phyloP scores from a whole-genome alignment of 2,797 vertebrate species.

The Acanthurus tractus region DNA sequence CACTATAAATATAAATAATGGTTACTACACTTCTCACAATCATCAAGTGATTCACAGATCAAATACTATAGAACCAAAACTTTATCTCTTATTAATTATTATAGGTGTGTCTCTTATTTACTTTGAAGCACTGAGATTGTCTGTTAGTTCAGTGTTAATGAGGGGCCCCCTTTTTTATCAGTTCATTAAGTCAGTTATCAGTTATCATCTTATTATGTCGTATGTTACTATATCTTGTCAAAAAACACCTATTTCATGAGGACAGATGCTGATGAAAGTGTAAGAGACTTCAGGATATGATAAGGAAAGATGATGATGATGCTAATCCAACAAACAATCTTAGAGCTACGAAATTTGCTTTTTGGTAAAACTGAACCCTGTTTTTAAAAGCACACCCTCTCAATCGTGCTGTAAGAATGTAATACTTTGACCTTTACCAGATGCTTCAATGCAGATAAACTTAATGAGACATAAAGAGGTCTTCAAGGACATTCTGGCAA shows the following conservation, averaged over 20 bases:
- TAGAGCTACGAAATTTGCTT: slow-evolving; percentile 18
- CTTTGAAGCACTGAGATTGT: slow-evolving; percentile 52
- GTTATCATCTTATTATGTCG: not conserved
- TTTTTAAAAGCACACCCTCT: slow-evolving; percentile 38
- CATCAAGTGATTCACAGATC: slow-evolving; percentile 66
- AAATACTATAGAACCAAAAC: slow-evolving; percentile 54
- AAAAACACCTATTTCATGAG: slow-evolving; percentile 17
- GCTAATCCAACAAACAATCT: slow-evolving; percentile 16
- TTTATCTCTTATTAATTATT: slow-evolving; percentile 3
- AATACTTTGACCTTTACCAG: slow-evolving; percentile 14
- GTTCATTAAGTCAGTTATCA: not conserved
- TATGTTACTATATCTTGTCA: slow-evolving; percentile 1
- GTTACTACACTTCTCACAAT: slow-evolving; percentile 65
- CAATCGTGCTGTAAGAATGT: slow-evolving; percentile 12
- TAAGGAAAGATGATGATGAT: not conserved
- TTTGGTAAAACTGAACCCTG: slow-evolving; percentile 40
- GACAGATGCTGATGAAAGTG: slow-evolving; percentile 11
- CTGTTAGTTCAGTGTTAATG: slow-evolving; percentile 48
- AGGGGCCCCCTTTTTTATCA: slow-evolving; percentile 6
- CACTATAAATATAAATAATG: slow-evolving; percentile 56
- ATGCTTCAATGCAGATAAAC: slow-evolving; percentile 27
- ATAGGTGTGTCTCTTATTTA: slow-evolving; percentile 32
- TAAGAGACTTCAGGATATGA: slow-evolving; percentile 13
- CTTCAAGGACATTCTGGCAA: not conserved
- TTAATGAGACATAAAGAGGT: not conserved